Base-by-base conservation (phyloP, 1,140 invertebrate species). In the Sitobion miscanthi region DNA sequence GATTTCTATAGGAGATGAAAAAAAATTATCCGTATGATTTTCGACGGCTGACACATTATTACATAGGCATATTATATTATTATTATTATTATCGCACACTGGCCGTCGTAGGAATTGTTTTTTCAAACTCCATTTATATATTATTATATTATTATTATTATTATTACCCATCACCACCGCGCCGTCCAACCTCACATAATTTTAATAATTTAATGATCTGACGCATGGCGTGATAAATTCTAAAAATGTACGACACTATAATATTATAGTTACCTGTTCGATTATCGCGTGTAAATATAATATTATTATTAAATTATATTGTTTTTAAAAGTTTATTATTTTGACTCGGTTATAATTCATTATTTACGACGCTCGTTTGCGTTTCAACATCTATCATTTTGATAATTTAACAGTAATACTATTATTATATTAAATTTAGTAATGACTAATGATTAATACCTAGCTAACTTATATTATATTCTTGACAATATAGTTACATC, bases 1-100 rank as follows among this genome's bases (percentile, higher is more conserved):
- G 42, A 42, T 86, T 86, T 86, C 85, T 47, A 47, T 86, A 86
- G 85, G 85, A 9, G 45, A 86, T 25, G 42, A 83, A 35, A 83
- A 77, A 83, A 83, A 83, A 83, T 83, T 42, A 85, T 85, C 38
- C 42, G 25, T 86, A 47, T 47, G 85, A 86, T 86, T 45, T 86
- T 86, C 42, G 45, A 86, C 38, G 85, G 45, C 85, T n/a, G 85
- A 86, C 42, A 86, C 9, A 7, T 45, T 49, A 86, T 42, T 85
- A 11, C 14, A 77, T 77, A 77, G 62, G 30, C 42, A 42, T 42
- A 83, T 42, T 38, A 42, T 77, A 77, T 47, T 47, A 47, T 52
- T 38, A 38, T 52, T 38, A 38, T 83, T 83, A 83, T 83, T 83
- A 3, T 42, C 21, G 38, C 82, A 11, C 38, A 42, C 23, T 7